These are phyloP conservation scores for Pseudoips prasinana DNA, from an alignment of 2,888 invertebrate genomes.

Conservation along the genomic window DNA sequence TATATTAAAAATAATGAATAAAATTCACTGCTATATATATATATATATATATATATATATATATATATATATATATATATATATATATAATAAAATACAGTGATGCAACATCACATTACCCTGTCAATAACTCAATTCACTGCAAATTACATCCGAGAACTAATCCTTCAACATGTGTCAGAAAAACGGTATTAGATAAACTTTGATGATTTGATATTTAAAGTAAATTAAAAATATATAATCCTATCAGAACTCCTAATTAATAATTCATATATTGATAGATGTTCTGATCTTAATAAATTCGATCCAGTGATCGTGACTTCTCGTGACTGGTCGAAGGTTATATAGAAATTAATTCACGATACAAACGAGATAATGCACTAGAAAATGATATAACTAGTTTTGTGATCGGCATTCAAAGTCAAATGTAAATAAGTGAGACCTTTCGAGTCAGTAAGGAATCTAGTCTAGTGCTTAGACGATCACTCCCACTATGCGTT, in stretches of 20 bases:
- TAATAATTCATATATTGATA: constrained; percentile 4
- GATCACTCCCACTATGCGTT: constrained; percentile 21
- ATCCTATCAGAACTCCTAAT: background rate
- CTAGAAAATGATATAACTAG: constrained; percentile 40
- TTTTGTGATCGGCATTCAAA: constrained; percentile 46
- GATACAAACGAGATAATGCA: constrained; percentile 40
- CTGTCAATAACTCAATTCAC: too few relatives aligned
- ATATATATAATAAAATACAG: too few relatives aligned
- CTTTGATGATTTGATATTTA: too few relatives aligned
- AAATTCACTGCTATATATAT: too few relatives aligned
- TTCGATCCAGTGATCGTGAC: constrained; percentile 27
- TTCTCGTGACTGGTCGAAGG: constrained; percentile 57
- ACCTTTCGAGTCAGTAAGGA: constrained; percentile 42
- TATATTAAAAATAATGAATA: too few relatives aligned
- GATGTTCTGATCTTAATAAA: constrained; percentile 18
- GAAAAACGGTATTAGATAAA: too few relatives aligned
- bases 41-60: too few relatives aligned
- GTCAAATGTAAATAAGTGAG: constrained; percentile 45
- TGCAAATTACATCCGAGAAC: too few relatives aligned
- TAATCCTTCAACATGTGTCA: too few relatives aligned
- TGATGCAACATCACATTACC: too few relatives aligned
- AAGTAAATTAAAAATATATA: too few relatives aligned
- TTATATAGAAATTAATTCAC: constrained; percentile 48
- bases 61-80: too few relatives aligned
- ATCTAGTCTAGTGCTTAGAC: constrained; percentile 36